Evolutionary conservation across 2,113 vertebrate genomes (phyloP).

Genomic region (Caretta caretta): DNA sequence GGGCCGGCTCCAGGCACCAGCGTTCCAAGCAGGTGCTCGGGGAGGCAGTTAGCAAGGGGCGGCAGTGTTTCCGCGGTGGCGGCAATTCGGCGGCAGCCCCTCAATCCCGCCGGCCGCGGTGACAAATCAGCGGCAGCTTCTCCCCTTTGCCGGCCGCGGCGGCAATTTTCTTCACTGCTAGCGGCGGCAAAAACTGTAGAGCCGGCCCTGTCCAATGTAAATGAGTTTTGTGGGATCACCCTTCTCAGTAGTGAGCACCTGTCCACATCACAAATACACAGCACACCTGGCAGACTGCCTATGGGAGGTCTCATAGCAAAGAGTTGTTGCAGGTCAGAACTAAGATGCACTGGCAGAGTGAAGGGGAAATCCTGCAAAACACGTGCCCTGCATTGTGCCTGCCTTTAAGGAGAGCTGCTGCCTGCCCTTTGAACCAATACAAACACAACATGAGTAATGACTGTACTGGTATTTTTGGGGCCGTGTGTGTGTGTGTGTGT

Average conservation of each 20-base stretch:
- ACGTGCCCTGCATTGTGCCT: background rate
- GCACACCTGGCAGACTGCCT: background rate
- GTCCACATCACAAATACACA: background rate
- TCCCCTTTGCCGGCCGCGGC: no score
- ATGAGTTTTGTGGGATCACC: background rate
- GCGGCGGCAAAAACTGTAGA: no score
- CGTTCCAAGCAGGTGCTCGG: no score
- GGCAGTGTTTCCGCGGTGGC: no score
- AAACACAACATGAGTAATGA: background rate
- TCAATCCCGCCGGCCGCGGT: no score
- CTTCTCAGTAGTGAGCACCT: background rate
- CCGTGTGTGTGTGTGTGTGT: rapidly evolving
- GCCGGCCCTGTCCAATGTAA: background rate
- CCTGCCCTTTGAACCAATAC: background rate
- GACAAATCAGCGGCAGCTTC: no score
- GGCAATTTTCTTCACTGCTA: no score
- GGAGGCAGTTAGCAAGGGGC: no score
- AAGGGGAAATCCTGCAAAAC: background rate
- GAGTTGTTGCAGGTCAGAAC: background rate
- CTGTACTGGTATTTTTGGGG: background rate
- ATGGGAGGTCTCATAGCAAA: background rate
- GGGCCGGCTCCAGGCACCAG: no score
- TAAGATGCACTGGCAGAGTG: background rate
- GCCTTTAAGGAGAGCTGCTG: background rate
- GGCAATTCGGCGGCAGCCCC: no score